A percentile compares a stretch with the other conserved stretches of the same genome.
Conservation (phyloP, 2,797 vertebrate species). For the Serranus cabrilla region DNA sequence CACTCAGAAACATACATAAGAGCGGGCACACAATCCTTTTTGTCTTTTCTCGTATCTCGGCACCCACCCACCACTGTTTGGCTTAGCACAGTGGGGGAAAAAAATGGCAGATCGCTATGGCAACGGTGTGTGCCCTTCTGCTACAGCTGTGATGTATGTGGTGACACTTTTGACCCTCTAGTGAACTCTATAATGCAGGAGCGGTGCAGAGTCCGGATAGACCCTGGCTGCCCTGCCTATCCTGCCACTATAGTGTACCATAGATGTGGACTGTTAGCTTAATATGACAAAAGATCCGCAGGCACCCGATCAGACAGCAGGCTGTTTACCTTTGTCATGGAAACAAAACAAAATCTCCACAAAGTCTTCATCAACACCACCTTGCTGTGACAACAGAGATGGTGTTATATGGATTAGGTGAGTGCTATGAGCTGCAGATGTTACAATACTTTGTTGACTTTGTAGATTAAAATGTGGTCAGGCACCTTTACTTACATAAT, state of each 20-base stretch:
- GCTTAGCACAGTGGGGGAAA: slow-evolving; percentile 67
- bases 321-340: slow-evolving; percentile 29
- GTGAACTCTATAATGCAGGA: slow-evolving; percentile 80
- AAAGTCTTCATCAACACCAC: slow-evolving; percentile 24
- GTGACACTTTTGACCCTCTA: slow-evolving; percentile 83
- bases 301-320: slow-evolving; percentile 14
- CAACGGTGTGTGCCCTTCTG: slow-evolving; percentile 82
- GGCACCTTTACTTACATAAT: background rate
- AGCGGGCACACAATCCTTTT: slow-evolving; percentile 66
- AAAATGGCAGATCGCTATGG: slow-evolving; percentile 81
- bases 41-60: slow-evolving; percentile 70
- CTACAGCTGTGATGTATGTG: slow-evolving; percentile 87
- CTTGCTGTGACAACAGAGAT: slow-evolving; percentile 28
- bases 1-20: slow-evolving; percentile 45
- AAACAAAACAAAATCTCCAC: slow-evolving; percentile 39
- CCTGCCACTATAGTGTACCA: slow-evolving; percentile 20
- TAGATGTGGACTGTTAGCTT: slow-evolving; percentile 36
- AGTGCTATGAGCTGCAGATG: background rate
- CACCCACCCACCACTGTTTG: slow-evolving; percentile 80
- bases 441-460: background rate
- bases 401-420: background rate
- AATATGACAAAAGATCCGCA: slow-evolving; percentile 41
- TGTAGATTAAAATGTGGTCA: background rate
- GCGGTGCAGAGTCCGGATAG: slow-evolving; percentile 55
- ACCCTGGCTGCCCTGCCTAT: slow-evolving; percentile 41